Conservation (phyloP, 2,888 invertebrate species). For the Congeria kusceri region DNA sequence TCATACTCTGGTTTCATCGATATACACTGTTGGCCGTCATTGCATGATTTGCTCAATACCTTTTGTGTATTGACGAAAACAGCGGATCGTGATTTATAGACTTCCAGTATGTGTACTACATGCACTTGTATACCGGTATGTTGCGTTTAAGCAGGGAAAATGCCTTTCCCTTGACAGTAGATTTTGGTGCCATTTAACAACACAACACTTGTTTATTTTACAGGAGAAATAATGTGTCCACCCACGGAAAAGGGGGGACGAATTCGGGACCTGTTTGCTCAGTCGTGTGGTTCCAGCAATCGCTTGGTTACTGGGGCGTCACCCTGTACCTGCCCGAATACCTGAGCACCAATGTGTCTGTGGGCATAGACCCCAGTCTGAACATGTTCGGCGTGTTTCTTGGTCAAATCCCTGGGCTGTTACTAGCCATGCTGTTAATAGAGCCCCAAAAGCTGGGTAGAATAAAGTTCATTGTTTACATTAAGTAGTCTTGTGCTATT, state of each 20-base stretch:
- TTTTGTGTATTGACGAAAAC: no score
- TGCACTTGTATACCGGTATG: no score
- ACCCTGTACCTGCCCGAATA: constrained; percentile 79
- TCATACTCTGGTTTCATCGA: background rate
- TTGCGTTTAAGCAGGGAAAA: no score
- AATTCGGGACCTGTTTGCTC: constrained; percentile 72
- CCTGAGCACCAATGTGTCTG: constrained; percentile 57
- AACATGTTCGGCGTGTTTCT: constrained; percentile 79
- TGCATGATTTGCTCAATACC: no score
- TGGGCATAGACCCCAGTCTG: constrained; percentile 76
- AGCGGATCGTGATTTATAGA: no score
- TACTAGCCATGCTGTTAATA: constrained; percentile 77
- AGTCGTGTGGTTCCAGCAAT: constrained; percentile 77
- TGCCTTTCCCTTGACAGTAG: no score
- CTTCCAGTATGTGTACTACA: no score
- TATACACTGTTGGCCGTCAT: no score
- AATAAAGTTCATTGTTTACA: constrained; percentile 73
- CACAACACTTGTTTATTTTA: constrained; percentile 32
- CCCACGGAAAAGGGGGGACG: constrained; percentile 65
- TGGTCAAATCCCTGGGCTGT: constrained; percentile 78
- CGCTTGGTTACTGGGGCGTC: constrained; percentile 80
- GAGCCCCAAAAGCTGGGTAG: constrained; percentile 77
- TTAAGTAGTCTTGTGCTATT: constrained; percentile 70
- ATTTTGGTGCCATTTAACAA: background rate
- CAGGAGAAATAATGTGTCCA: constrained; percentile 74